These are phyloP conservation scores for Ceyx erithaca DNA, from an alignment of 2,797 vertebrate species.

Conservation along the genomic window DNA sequence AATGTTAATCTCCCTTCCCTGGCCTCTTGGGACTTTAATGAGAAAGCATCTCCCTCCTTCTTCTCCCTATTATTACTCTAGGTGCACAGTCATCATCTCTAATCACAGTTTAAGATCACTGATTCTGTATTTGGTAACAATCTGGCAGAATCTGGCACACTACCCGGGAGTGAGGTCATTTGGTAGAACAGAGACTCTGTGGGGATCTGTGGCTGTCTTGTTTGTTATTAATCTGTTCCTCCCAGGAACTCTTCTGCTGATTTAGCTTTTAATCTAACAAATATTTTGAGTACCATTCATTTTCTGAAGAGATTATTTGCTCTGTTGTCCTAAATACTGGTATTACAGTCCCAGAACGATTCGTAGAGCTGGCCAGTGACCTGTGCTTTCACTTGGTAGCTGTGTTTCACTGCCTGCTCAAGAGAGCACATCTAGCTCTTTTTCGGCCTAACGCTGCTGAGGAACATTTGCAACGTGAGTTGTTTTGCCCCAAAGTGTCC, in stretches of 20 bases:
- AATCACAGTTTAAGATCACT: not conserved
- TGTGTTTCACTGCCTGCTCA: not conserved
- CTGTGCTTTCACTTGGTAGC: not conserved
- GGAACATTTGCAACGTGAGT: not conserved
- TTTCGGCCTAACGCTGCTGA: not conserved
- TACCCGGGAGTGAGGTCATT: constrained; percentile 26
- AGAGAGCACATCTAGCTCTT: not conserved
- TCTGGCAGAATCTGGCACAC: not conserved
- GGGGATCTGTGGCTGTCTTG: constrained; percentile 4
- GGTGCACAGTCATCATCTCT: not conserved
- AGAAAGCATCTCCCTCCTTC: not conserved
- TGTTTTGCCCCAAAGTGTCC: not conserved
- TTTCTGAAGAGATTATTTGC: constrained; percentile 6
- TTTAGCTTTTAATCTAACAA: constrained; percentile 12
- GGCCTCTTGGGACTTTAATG: not conserved
- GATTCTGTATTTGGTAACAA: constrained; percentile 41
- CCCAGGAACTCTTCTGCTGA: not conserved
- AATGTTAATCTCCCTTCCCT: not conserved
- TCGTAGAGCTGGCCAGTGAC: not conserved
- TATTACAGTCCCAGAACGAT: not conserved
- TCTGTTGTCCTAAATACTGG: not conserved
- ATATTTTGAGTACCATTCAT: constrained; percentile 17
- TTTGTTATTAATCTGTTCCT: constrained; percentile 32
- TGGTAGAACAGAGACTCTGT: not conserved
- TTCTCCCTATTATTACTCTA: not conserved